These are phyloP conservation scores for Deroplatys truncata DNA, from an alignment of 2,888 invertebrate genomes.

Conservation along the genomic window DNA sequence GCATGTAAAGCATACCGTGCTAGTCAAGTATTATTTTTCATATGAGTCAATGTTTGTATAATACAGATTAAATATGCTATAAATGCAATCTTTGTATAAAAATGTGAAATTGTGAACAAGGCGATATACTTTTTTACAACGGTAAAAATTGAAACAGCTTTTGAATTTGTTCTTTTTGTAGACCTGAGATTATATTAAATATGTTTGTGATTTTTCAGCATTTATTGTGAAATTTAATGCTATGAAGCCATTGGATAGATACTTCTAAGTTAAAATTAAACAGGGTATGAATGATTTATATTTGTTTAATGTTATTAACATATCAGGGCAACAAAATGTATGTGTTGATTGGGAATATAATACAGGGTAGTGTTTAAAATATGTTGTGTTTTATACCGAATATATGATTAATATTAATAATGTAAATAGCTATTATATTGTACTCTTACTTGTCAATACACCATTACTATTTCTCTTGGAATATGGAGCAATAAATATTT, in stretches of 20 bases:
- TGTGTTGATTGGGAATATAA: slow-evolving; percentile 8
- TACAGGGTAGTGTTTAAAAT: slow-evolving; percentile 16
- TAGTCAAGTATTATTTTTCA: slow-evolving; percentile 10
- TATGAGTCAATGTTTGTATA: slow-evolving; percentile 1
- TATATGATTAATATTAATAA: slow-evolving; percentile 3
- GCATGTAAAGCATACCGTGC: background rate
- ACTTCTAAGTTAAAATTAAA: background rate
- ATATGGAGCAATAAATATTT: background rate
- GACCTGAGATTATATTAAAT: background rate
- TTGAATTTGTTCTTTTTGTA: background rate
- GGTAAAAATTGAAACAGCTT: background rate
- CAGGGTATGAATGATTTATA: slow-evolving; percentile 20
- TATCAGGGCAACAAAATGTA: slow-evolving; percentile 1
- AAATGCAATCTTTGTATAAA: background rate
- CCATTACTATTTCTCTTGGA: background rate
- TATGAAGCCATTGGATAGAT: background rate
- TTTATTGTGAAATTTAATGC: background rate
- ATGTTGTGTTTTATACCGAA: slow-evolving; percentile 16
- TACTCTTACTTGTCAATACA: slow-evolving; percentile 8
- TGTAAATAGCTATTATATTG: slow-evolving; percentile 5
- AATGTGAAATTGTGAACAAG: background rate
- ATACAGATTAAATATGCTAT: background rate
- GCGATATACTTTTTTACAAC: background rate
- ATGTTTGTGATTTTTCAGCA: background rate
- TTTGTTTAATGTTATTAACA: slow-evolving; percentile 18